Evolutionary conservation across 2,888 invertebrate genomes (phyloP), one percentile per base, ranked within the genome.

Genomic region (Trissoscelio sp.): DNA sequence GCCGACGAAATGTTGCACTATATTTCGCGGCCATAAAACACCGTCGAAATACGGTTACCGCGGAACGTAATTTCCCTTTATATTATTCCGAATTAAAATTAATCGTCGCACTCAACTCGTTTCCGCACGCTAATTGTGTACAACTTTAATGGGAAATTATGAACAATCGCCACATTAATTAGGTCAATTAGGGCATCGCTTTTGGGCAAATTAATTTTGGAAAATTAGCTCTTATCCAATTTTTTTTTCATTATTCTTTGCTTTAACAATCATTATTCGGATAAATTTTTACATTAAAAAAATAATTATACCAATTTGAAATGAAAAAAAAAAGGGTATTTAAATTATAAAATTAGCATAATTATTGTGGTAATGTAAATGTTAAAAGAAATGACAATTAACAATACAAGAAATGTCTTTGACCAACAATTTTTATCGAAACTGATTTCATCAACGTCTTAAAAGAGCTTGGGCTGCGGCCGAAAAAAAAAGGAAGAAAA

Each of bases 391-490:
- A n/a, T n/a, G 2, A 22, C 7, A 28, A 77, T 77, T 77, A 51
- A 66, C 34, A 70, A 70, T 64, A 64, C 70, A 69, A 70, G 34
- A 46, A 55, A 72, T 66, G 66, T 46, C 60, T 46, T 53, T 70
- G 31, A 46, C 42, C 39, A 60, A 34, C n/a, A 79, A 67, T 79
- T 73, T 66, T 73, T 42, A 73, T 58, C 53, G 53, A 53, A 51
- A 73, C 66, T 60, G 79, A 79, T 74, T 73, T 80, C 80, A 69
- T 74, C 73, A 62, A 67, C 24, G 31, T 64, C 62, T 75, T 62
- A 70, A 74, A 64, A 67, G 57, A 75, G 58, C n/a, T 48, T 24
- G 42, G 18, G 34, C 20, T 64, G 14, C 9, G 67, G 39, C 9
- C 16, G 22, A 22, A 39, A 62, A 70, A 53, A 70, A 70, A 53